phyloP scores from a whole-genome alignment of 2,888 invertebrate genomes.

The Leptopilina myrica region DNA sequence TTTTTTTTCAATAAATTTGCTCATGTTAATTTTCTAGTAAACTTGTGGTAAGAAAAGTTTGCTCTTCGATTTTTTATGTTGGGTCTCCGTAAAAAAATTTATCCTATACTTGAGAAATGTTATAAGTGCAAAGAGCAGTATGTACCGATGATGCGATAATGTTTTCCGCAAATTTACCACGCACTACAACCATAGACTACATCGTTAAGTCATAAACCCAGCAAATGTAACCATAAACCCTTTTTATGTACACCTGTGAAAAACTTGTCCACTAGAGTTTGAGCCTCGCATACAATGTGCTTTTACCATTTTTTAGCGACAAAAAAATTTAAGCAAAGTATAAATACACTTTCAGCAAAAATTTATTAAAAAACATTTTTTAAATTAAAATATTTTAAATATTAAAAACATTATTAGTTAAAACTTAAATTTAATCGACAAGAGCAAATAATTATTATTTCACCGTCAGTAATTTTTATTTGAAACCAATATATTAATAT shows the following conservation, averaged over 20 bases:
- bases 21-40: too few relatives aligned
- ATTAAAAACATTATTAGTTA: too few relatives aligned
- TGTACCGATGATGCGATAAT: slow-evolving; percentile 33
- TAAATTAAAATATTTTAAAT: too few relatives aligned
- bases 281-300: not conserved
- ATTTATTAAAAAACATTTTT: slow-evolving; percentile 58
- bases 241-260: slow-evolving; percentile 40
- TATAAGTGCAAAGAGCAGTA: slow-evolving; percentile 13
- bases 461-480: too few relatives aligned
- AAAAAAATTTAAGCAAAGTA: not conserved
- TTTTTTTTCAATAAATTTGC: too few relatives aligned
- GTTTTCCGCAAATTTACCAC: slow-evolving; percentile 24
- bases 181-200: slow-evolving; percentile 31
- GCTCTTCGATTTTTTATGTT: not conserved
- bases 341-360: slow-evolving; percentile 14
- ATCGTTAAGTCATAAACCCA: slow-evolving; percentile 36
- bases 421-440: too few relatives aligned
- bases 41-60: not conserved
- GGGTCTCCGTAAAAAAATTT: slow-evolving; percentile 29
- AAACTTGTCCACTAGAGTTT: not conserved
- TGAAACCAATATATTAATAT: too few relatives aligned
- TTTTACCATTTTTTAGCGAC: slow-evolving; percentile 10
- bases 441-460: too few relatives aligned
- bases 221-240: slow-evolving; percentile 38
- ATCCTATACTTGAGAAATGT: slow-evolving; percentile 2